A percentile compares a stretch with the other conserved stretches of the same genome.
phyloP scores from a whole-genome alignment of 2,888 invertebrate species.

The Acleris holmiana region DNA sequence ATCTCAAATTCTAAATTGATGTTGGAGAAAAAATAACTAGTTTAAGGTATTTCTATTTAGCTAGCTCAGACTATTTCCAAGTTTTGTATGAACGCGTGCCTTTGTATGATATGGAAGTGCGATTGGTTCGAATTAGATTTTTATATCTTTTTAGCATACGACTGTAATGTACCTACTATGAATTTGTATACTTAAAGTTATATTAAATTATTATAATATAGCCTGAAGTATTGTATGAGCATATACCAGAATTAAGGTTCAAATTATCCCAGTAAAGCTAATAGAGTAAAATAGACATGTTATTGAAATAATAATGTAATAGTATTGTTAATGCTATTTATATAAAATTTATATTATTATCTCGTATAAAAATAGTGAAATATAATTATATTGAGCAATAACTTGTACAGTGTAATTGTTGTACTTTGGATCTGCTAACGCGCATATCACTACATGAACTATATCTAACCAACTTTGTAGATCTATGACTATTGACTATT shows the following conservation, averaged over 20 bases:
- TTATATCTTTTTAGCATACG: conserved; percentile 51
- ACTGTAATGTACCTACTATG: conserved; percentile 17
- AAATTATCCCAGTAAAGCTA: no score
- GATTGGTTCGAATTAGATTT: conserved; percentile 52
- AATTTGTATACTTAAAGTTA: conserved; percentile 1
- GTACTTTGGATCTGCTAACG: conserved; percentile 11
- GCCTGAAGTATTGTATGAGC: no score
- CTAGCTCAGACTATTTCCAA: no score
- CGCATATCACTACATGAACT: conserved; percentile 7
- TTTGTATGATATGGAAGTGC: conserved; percentile 45
- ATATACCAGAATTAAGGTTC: no score
- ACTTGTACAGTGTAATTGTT: background rate
- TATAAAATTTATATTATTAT: no score
- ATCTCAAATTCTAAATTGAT: background rate
- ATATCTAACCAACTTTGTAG: conserved; percentile 1
- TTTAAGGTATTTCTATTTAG: background rate
- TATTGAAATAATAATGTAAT: no score
- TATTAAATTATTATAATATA: background rate
- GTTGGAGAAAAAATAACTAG: background rate
- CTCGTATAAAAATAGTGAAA: no score
- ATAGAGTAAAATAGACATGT: no score
- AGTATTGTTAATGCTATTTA: no score
- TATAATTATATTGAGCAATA: conserved; percentile 2
- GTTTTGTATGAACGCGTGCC: conserved; percentile 49
- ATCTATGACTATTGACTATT: conserved; percentile 8